These are phyloP conservation scores for Gadopsis marmoratus DNA, from an alignment of 2,797 vertebrate genomes.

Conservation along the genomic window DNA sequence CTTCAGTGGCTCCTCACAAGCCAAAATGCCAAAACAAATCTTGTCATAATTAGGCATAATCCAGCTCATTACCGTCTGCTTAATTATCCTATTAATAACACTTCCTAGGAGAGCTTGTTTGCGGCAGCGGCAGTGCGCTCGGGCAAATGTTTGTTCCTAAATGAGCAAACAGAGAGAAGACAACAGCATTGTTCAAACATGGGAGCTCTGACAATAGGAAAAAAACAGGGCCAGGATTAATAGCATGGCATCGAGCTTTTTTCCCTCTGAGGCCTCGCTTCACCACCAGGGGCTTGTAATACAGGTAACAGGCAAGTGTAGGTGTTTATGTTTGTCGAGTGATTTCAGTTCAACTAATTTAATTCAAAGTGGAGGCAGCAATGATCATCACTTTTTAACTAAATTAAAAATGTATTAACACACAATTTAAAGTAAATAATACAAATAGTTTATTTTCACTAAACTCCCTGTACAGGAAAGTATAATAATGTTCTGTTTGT, in stretches of 20 bases:
- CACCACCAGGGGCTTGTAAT: conserved; percentile 36
- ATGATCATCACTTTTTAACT: background rate
- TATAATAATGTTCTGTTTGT: background rate
- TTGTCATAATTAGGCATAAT: conserved; percentile 99
- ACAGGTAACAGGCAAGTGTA: conserved; percentile 53
- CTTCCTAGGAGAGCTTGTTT: conserved; percentile 95
- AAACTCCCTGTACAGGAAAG: background rate
- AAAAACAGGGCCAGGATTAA: conserved; percentile 82
- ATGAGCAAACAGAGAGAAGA: conserved; percentile 97
- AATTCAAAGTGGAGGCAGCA: background rate
- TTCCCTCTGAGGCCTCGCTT: conserved; percentile 51
- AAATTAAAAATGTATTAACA: conserved; percentile 3
- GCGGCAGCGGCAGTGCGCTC: conserved; percentile 85
- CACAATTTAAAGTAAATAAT: background rate
- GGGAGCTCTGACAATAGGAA: conserved; percentile 79
- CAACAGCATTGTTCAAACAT: conserved; percentile 90
- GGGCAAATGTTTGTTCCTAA: conserved; percentile 99
- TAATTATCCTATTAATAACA: conserved; percentile 99
- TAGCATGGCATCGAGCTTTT: conserved; percentile 70
- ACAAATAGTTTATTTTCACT: background rate
- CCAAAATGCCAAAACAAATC: conserved; percentile 98
- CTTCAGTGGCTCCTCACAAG: conserved; percentile 92
- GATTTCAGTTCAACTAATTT: background rate
- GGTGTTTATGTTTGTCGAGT: conserved; percentile 5
- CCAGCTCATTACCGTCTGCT: conserved; percentile 97